A percentile compares a stretch with the other conserved stretches of the same genome.
phyloP scores from a whole-genome alignment of 2,113 vertebrate genomes.

The Odobenus rosmarus region DNA sequence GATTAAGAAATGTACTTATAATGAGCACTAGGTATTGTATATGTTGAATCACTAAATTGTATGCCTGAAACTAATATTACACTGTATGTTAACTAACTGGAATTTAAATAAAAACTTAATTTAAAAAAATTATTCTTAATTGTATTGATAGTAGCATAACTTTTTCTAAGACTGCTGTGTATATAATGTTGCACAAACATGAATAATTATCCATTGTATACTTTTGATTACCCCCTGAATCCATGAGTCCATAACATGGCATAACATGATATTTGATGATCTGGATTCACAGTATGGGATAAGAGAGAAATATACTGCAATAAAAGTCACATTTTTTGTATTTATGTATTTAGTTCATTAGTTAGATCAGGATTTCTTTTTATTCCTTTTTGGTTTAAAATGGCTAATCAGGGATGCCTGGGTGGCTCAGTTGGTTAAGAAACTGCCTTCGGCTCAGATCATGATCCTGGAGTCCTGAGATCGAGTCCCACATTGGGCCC shows the following conservation, averaged over 20 bases:
- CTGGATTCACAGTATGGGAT: background rate
- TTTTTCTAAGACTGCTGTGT: background rate
- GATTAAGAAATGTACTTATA: background rate
- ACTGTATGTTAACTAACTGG: background rate
- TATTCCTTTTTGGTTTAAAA: conserved; percentile 81
- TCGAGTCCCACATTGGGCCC: too few relatives aligned
- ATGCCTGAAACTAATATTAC: background rate
- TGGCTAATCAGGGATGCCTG: conserved; percentile 70
- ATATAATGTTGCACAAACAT: background rate
- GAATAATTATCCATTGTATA: background rate
- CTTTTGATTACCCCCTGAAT: background rate
- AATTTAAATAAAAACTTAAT: background rate
- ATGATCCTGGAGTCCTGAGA: too few relatives aligned
- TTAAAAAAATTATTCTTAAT: background rate
- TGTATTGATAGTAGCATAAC: background rate
- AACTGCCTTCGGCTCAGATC: too few relatives aligned
- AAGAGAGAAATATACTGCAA: background rate
- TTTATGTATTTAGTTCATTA: background rate
- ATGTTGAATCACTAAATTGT: background rate
- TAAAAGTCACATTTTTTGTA: background rate
- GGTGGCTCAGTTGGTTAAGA: too few relatives aligned
- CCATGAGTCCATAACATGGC: background rate
- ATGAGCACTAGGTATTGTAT: background rate
- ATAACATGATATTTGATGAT: background rate
- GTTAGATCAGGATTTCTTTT: conserved; percentile 81